Evolutionary conservation across 2,888 invertebrate species (phyloP), one percentile per base, ranked within the genome.

Genomic region (Eustalomyia histrio): DNA sequence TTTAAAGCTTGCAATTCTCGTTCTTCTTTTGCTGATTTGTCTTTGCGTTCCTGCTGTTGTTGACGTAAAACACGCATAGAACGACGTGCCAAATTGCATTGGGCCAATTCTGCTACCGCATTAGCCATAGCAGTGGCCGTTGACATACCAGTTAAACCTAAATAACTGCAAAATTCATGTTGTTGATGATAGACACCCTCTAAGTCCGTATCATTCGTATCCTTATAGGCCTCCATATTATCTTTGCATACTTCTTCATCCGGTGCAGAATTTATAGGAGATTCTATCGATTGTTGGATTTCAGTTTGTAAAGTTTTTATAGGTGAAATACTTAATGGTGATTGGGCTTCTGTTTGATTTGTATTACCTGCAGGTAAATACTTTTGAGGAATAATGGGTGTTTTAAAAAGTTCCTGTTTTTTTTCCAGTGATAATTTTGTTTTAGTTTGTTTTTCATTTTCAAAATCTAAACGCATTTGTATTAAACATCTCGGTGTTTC

Each of bases 161-260:
- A 83, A 76, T 90, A 90, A 79, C 88, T 90, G 82, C 89, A 90
- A 74, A 90, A 90, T 75, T 90, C 90, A 52, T 90, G 89, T 73
- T 90, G 90, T 76, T 89, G 85, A 82, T 87, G 87, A 47, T 87
- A 84, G 8, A 72, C 78, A 16, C 63, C 73, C 43, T 79, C 80
- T 14, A 60, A 47, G 55, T 61, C 72, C n/a, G 1, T 47, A n/a
- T 60, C 43, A 14, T 63, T 29, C 7, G 7, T 29, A 47, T 65
- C n/a, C 9, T 64, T 68, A 55, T 29, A 1, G 29, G 8, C 33
- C 39, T 58, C 58, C n/a, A 12, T 0, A 21, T 79, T 67, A 0
- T 57, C 63, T 24, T 43, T 6, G 2, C 10, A n/a, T 21, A 14
- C 21, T 10, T 63, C 35, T 12, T 39, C 12, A 5, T 39, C 39